These are phyloP conservation scores for Tenualosa thibaudeaui DNA, from an alignment of 2,797 vertebrate species.

Conservation along the genomic window DNA sequence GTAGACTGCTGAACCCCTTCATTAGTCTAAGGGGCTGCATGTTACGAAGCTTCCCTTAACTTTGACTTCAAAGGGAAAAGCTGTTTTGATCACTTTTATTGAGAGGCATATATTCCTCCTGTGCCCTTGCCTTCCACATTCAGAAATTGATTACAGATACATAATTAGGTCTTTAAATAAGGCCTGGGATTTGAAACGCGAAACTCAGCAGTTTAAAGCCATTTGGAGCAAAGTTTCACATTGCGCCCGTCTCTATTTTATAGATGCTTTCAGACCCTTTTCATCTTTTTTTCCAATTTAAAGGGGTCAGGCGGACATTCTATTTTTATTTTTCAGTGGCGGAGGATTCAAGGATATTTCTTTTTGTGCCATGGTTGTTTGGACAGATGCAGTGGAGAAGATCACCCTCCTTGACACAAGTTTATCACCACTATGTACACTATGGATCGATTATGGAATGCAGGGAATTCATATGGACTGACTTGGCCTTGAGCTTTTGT, in stretches of 20 bases:
- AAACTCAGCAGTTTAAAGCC: slow-evolving; percentile 40
- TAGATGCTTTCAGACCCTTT: neutral
- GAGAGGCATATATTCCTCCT: slow-evolving; percentile 24
- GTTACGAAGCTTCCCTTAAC: slow-evolving; percentile 35
- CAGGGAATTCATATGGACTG: slow-evolving; percentile 54
- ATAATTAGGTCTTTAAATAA: slow-evolving; percentile 51
- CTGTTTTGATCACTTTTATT: slow-evolving; percentile 44
- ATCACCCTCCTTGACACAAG: slow-evolving; percentile 28
- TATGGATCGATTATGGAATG: slow-evolving; percentile 44
- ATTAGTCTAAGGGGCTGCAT: slow-evolving; percentile 40
- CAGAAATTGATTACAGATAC: slow-evolving; percentile 40
- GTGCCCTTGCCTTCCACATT: slow-evolving; percentile 40
- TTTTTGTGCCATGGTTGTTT: slow-evolving; percentile 24
- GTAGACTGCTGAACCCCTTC: slow-evolving; percentile 32
- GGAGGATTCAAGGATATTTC: slow-evolving; percentile 35
- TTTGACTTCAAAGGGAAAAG: slow-evolving; percentile 38
- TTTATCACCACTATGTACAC: slow-evolving; percentile 24
- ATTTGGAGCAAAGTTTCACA: slow-evolving; percentile 28
- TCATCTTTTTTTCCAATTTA: neutral
- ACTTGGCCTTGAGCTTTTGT: slow-evolving; percentile 28
- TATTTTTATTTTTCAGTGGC: slow-evolving; percentile 26
- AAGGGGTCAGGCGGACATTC: neutral
- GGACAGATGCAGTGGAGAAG: slow-evolving; percentile 26
- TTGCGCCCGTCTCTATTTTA: slow-evolving; percentile 2
- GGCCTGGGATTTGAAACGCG: slow-evolving; percentile 31